Percentiles rank a stretch among this genome's conserved stretches.
These are phyloP conservation scores for Picus viridis DNA, from an alignment of 2,797 vertebrate genomes.

Conservation along the genomic window DNA sequence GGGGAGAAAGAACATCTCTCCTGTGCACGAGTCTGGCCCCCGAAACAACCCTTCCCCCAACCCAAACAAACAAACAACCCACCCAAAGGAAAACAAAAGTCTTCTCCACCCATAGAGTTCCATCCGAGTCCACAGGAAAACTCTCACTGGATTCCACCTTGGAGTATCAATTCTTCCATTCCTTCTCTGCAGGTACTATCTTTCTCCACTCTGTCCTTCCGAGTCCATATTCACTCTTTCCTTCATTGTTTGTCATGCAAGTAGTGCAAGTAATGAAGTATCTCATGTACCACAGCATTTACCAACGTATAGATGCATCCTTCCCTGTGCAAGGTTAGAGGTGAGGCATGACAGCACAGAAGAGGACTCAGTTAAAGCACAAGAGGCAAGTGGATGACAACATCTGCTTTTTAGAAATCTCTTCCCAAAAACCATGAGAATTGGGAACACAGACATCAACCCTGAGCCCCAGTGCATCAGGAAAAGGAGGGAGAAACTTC, in stretches of 20 bases:
- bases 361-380: not conserved
- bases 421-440: not conserved
- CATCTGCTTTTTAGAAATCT: not conserved
- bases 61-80: too few relatives aligned
- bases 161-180: not conserved
- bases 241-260: not conserved
- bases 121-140: not conserved
- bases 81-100: not conserved
- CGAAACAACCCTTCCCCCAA: not conserved
- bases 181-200: not conserved
- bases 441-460: not conserved
- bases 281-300: not conserved
- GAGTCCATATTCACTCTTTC: not conserved
- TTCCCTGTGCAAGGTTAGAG: not conserved
- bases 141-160: not conserved
- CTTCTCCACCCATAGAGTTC: not conserved
- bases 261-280: not conserved
- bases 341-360: fast-evolving
- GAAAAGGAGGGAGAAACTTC: not conserved
- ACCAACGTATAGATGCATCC: not conserved
- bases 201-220: not conserved
- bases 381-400: not conserved
- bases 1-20: not conserved
- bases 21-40: not conserved
- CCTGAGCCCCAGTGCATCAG: not conserved